These are phyloP conservation scores for Clarias macrocephalus DNA, from an alignment of 2,113 vertebrate genomes.

Conservation along the genomic window DNA sequence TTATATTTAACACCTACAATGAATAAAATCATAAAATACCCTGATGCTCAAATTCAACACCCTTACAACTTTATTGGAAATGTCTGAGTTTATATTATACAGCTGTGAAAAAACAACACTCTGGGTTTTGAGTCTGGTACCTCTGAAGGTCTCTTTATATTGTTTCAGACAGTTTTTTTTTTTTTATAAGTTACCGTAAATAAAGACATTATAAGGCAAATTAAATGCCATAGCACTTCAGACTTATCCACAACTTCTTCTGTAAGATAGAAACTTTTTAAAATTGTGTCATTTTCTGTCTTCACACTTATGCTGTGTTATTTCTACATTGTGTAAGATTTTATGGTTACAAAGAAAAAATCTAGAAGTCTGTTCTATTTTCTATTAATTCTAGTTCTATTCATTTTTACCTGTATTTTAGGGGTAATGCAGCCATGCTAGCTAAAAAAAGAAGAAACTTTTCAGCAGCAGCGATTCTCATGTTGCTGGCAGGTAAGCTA, in stretches of 20 bases:
- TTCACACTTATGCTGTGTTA: background rate
- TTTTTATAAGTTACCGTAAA: too few species aligned
- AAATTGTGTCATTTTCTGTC: background rate
- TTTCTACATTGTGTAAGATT: background rate
- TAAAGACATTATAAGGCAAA: too few species aligned
- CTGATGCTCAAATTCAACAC: background rate
- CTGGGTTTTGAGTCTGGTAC: too few species aligned
- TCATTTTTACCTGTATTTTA: background rate
- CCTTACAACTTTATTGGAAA: background rate
- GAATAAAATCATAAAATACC: too few species aligned
- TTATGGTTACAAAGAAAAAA: background rate
- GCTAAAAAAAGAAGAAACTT: background rate
- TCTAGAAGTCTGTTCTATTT: background rate
- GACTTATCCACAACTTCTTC: background rate
- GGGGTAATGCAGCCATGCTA: background rate
- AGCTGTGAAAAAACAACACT: too few species aligned
- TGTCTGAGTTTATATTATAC: too few species aligned
- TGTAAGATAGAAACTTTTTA: background rate
- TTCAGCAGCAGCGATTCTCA: background rate
- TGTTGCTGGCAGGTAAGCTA: conserved; percentile 18
- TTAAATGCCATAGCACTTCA: too few species aligned
- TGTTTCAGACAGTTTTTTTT: too few species aligned
- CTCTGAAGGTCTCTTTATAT: too few species aligned
- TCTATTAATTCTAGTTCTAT: too few species aligned
- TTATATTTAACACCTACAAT: background rate